Evolutionary conservation across 2,888 invertebrate genomes (phyloP).

Genomic region (Epinotia demarniana): DNA sequence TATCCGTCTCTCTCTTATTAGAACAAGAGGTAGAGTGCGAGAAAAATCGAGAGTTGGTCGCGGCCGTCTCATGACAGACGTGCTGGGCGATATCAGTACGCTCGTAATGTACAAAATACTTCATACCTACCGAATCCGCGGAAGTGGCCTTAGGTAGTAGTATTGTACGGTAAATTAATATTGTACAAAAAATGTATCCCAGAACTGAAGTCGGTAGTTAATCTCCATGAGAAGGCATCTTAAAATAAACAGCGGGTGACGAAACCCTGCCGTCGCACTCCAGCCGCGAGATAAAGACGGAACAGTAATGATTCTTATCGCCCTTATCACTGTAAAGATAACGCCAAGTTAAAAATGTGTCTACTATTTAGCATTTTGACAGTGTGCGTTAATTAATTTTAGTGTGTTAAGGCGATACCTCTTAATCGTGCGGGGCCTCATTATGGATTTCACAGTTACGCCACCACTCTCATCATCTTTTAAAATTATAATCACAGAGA

Average conservation of each 20-base stretch:
- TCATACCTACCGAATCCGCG: too few relatives aligned
- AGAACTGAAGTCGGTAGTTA: slow-evolving; percentile 6
- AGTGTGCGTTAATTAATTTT: not conserved
- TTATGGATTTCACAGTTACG: too few relatives aligned
- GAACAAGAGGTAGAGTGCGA: too few relatives aligned
- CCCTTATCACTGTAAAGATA: slow-evolving; percentile 25
- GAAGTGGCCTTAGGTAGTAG: not conserved
- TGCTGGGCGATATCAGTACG: too few relatives aligned
- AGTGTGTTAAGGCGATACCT: not conserved
- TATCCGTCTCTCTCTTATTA: too few relatives aligned
- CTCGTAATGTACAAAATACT: too few relatives aligned
- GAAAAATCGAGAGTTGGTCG: too few relatives aligned
- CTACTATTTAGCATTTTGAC: slow-evolving; percentile 2
- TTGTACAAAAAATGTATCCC: slow-evolving; percentile 11
- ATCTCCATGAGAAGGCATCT: slow-evolving; percentile 18
- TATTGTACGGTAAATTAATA: not conserved
- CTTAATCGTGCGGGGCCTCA: too few relatives aligned
- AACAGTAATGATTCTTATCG: slow-evolving; percentile 23
- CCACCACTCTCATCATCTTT: too few relatives aligned
- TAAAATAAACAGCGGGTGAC: slow-evolving; percentile 33
- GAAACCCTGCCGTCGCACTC: slow-evolving; percentile 17
- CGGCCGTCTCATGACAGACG: too few relatives aligned
- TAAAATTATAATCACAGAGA: too few relatives aligned
- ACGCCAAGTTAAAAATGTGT: slow-evolving; percentile 1
- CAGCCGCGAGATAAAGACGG: slow-evolving; percentile 13